Conservation (phyloP, 2,797 vertebrate species). For the Anguilla marmorata region DNA sequence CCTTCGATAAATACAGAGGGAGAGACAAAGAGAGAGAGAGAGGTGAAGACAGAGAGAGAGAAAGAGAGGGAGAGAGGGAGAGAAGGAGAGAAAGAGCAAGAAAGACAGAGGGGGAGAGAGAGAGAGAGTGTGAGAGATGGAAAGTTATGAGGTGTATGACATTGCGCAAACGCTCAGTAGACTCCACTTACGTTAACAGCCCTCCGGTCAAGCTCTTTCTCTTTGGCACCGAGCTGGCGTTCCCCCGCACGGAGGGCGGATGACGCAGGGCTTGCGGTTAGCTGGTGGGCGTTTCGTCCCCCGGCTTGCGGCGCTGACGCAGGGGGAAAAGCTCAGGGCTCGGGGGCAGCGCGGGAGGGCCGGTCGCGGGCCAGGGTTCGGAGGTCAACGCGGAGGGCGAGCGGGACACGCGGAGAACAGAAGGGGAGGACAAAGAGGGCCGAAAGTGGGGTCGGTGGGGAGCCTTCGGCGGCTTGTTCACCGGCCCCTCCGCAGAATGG, state of each 20-base stretch:
- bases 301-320: neutral
- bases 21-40: neutral
- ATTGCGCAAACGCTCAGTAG: neutral
- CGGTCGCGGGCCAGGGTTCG: conserved; percentile 45
- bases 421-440: conserved; percentile 79
- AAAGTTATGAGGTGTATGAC: neutral
- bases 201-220: neutral
- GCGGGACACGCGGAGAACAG: conserved; percentile 78
- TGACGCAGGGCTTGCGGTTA: neutral
- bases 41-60: neutral
- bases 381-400: conserved; percentile 85
- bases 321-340: neutral
- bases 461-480: conserved; percentile 87
- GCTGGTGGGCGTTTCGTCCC: neutral
- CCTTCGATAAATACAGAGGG: conserved; percentile 20
- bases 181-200: neutral
- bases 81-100: neutral
- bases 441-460: conserved; percentile 82
- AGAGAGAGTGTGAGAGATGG: neutral
- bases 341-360: neutral
- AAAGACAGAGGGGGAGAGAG: neutral
- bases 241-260: neutral
- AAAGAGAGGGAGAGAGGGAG: neutral
- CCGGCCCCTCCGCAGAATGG: conserved; percentile 82
- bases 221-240: neutral